Base-by-base conservation (phyloP, 2,113 vertebrate species). In the Callospermophilus lateralis region DNA sequence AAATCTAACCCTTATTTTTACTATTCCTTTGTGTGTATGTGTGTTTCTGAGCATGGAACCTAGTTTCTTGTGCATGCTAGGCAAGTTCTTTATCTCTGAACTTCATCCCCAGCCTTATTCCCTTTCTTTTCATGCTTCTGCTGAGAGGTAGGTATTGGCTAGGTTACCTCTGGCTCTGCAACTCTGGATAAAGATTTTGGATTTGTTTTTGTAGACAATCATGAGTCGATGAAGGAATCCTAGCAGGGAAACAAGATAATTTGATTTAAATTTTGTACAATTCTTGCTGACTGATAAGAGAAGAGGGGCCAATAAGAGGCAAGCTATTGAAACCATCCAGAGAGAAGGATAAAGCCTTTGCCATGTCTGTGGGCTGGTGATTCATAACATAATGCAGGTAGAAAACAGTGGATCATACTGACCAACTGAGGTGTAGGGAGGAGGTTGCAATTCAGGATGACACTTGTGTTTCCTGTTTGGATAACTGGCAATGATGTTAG, bases 201-300 rank as follows among this genome's bases (percentile, higher is more conserved):
- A 88, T 90, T 95, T 95, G 89, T 53, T 90, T 70, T 17, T 37
- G 9, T 70, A 90, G 48, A 72, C 28, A 10, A 34, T 24, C 45
- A 28, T 81, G 34, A 55, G 30, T 72, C 51, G 45, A 37, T 81
- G 37, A 58, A 68, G 28, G 20, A 93, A 30, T 68, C 22, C 67
- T 70, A 80, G 51, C 24, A 85, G 32, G 65, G n/a, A 42, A 48
- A 74, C 37, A 58, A 58, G 45, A 48, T 51, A 51, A 28, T 61
- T 78, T 89, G 70, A 63, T 87, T 92, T 58, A 68, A 77, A 34
- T 76, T 77, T 51, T 61, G 58, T 84, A 73, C 19, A 77, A 19
- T 45, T 87, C 61, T 65, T 10, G 45, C 58, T 72, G 13, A 42
- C 42, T 34, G 15, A 55, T 61, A 30, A 39, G 53, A 84, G n/a